These are phyloP conservation scores for Cyrtorhinus lividipennis DNA, from an alignment of 1,140 invertebrate genomes.

Conservation along the genomic window DNA sequence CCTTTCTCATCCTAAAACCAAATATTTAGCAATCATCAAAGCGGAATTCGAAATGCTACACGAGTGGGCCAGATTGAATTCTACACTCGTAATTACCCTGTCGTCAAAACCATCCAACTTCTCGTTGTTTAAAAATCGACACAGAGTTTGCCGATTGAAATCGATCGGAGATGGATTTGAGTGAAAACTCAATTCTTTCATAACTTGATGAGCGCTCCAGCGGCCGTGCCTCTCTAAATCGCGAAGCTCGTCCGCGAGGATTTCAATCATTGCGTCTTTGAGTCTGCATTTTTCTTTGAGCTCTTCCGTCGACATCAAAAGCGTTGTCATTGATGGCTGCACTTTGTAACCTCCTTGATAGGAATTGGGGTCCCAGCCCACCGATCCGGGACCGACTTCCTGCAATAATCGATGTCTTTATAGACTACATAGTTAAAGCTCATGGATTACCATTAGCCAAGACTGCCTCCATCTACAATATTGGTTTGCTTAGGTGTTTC, in stretches of 20 bases:
- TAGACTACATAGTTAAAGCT: too few species aligned
- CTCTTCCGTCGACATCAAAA: conserved; percentile 15
- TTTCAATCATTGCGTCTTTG: conserved; percentile 21
- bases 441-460: too few species aligned
- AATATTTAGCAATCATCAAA: not conserved
- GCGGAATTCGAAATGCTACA: not conserved
- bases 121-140: conserved; percentile 16
- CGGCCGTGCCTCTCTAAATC: conserved; percentile 9
- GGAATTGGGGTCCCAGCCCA: conserved; percentile 13
- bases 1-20: conserved; percentile 13
- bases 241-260: conserved; percentile 20
- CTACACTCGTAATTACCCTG: not conserved
- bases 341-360: conserved; percentile 1
- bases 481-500: not conserved
- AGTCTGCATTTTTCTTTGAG: conserved; percentile 19
- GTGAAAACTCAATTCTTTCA: not conserved
- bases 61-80: too few species aligned
- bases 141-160: conserved; percentile 20
- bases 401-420: too few species aligned
- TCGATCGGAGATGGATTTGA: conserved; percentile 10
- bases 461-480: too few species aligned
- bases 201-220: not conserved
- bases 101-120: not conserved
- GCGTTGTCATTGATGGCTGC: conserved; percentile 13
- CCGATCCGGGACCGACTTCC: conserved; percentile 17